phyloP scores from a whole-genome alignment of 2,113 vertebrate species.

The Paracanthobrama guichenoti region DNA sequence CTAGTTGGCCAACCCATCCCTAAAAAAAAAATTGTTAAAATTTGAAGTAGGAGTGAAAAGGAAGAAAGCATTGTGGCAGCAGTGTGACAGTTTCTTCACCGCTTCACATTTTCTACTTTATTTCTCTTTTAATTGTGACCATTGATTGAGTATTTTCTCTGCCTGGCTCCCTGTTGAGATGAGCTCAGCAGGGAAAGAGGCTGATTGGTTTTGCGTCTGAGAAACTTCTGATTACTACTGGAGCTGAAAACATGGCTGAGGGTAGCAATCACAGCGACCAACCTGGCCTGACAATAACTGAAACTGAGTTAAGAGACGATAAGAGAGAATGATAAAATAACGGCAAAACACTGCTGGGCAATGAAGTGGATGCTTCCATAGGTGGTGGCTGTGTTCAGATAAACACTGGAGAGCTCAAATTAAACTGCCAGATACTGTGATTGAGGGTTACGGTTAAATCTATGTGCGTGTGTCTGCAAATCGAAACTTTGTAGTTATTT shows the following conservation, averaged over 20 bases:
- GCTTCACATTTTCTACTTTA: conserved; percentile 14
- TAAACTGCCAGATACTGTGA: conserved; percentile 10
- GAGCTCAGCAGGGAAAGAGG: conserved; percentile 45
- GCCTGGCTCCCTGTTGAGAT: conserved; percentile 28
- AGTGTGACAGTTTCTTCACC: not conserved
- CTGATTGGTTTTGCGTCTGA: conserved; percentile 47
- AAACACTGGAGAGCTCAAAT: not conserved
- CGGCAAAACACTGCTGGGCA: conserved; percentile 23
- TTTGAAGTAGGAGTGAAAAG: not conserved
- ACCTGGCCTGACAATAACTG: conserved; percentile 40
- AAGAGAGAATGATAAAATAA: conserved; percentile 15
- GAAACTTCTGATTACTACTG: conserved; percentile 49
- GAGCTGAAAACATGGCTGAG: conserved; percentile 41
- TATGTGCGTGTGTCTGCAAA: not conserved
- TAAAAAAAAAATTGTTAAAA: not conserved
- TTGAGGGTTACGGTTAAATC: conserved; percentile 16
- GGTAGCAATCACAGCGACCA: conserved; percentile 32
- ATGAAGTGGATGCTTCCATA: conserved; percentile 25
- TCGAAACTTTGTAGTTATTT: conserved; percentile 5
- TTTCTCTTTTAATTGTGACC: conserved; percentile 52
- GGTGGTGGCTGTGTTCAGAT: not conserved
- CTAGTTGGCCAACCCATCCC: too few species aligned
- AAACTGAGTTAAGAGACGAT: conserved; percentile 17
- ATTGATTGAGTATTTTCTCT: conserved; percentile 50
- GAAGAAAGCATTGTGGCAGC: not conserved